Evolutionary conservation across 2,113 vertebrate species (phyloP), one percentile per base, ranked within the genome.

Genomic region (Odontophorus gujanensis): DNA sequence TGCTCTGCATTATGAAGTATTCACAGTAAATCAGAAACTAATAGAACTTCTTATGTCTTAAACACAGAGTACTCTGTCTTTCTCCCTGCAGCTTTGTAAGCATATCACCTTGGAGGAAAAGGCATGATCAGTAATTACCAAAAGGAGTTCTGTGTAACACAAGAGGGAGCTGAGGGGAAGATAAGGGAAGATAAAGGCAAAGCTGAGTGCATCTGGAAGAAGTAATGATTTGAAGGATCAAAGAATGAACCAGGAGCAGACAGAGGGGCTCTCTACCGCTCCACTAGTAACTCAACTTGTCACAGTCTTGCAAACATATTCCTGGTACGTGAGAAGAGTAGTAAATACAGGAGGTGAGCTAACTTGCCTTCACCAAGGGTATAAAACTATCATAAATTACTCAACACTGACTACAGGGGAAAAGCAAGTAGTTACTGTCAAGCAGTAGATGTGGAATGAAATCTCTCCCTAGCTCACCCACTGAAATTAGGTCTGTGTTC

Each of bases 221-320:
- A 81, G 15, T 77, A 94, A 42, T 57, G 48, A 92, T 90, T 94
- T 90, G 71, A 87, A 90, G 42, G 73, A 65, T 71, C 86, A 88
- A 80, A 73, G 63, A 42, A 67, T 18, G 51, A 32, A 77, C 50
- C 45, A 69, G 67, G 10, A 81, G 14, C 51, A 87, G 65, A 65
- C 76, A 83, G 76, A 90, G 65, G 57, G 83, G 79, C 68, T 47
- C 17, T 55, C 32, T 87, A 3, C 8, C 71, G 65, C 51, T 92
- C 68, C 28, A 18, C 36, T 3, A 0, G 42, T 79, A 83, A 20
- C 45, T 71, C 53, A 57, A 18, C 3, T 4, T 30, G 47, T 67
- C 68, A 61, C 51, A 67, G 30, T 66, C 65, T 47, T 78, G 80
- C 45, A 66, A 85, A 83, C 80, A 45, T 2, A 24, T 40, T 63